Evolutionary conservation across 2,113 vertebrate species (phyloP), one percentile per base, ranked within the genome.

Genomic region (Thunnus maccoyii): DNA sequence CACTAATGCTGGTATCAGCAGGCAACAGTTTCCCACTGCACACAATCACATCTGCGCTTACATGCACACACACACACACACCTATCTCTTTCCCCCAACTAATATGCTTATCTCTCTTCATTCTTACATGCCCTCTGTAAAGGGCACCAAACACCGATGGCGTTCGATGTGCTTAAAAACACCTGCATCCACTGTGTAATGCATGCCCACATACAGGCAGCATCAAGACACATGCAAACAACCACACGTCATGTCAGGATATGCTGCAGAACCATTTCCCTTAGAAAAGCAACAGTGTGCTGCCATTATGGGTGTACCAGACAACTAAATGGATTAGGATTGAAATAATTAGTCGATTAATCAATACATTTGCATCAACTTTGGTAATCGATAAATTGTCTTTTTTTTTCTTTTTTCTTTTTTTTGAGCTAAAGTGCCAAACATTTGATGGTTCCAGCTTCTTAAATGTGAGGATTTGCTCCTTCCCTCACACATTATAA

Each of bases 1-100:
- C 65, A 80, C 51, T 85, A 76, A 89, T 83, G 77, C 9, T 79
- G 41, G 30, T 84, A 82, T 82, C 72, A 7, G 75, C 80, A 82
- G 72, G 66, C 61, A 67, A n/a, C 72, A 58, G 61, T 69, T 71
- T 70, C 48, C 66, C 71, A 63, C 58, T 69, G 78, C 72, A 76
- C 58, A 57, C 22, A 84, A 48, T 77, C 32, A 46, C 54, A 62
- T 70, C 67, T 76, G 61, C 36, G 54, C 52, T 15, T 15, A 27
- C 48, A 58, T 6, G 14, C 32, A 16, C 41, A 63, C 46, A 51
- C 44, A 50, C 16, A 41, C 15, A 36, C 9, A 8, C 1, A 44
- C 16, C 14, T 58, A 12, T 7, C 25, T 20, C 25, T 46, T 46
- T 13, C 1, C 51, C 52, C n/a, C 61, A 32, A 13, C 41, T 30